Conservation (phyloP, 1,140 invertebrate species). For the Drosophila pseudoobscura region DNA sequence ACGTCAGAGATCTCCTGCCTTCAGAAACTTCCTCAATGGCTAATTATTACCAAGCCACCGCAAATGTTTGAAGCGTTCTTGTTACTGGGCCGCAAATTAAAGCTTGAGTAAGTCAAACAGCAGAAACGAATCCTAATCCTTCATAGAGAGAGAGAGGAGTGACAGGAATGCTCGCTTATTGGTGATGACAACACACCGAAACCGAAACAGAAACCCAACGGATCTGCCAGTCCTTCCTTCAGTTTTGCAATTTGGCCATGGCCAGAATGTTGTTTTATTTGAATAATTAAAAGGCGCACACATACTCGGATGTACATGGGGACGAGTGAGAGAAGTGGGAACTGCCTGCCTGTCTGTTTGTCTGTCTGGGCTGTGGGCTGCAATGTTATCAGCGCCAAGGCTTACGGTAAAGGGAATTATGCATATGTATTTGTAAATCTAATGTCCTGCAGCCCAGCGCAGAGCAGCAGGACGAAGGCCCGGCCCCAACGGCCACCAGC, state of each 20-base stretch:
- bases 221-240: constrained; percentile 7
- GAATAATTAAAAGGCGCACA: constrained; percentile 74
- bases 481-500: constrained; percentile 24
- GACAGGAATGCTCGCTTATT: constrained; percentile 7
- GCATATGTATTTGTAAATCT: constrained; percentile 77
- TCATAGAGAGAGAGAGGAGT: neutral
- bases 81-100: constrained; percentile 42
- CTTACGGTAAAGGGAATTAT: constrained; percentile 75
- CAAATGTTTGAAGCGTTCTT: too few species aligned
- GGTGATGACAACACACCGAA: constrained; percentile 11
- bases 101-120: constrained; percentile 42
- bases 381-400: constrained; percentile 54
- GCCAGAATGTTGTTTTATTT: constrained; percentile 71
- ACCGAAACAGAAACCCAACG: neutral
- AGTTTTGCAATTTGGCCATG: constrained; percentile 23
- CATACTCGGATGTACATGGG: neutral
- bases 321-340: constrained; percentile 1
- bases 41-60: too few species aligned
- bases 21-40: too few species aligned
- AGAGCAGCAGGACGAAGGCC: constrained; percentile 6
- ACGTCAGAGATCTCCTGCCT: too few species aligned
- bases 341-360: neutral
- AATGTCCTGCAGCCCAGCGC: constrained; percentile 62
- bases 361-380: constrained; percentile 10
- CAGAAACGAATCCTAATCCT: constrained; percentile 28